A percentile compares a stretch with the other conserved stretches of the same genome.
These are phyloP conservation scores for Microhierax caerulescens DNA, from an alignment of 2,797 vertebrate species.

Conservation along the genomic window DNA sequence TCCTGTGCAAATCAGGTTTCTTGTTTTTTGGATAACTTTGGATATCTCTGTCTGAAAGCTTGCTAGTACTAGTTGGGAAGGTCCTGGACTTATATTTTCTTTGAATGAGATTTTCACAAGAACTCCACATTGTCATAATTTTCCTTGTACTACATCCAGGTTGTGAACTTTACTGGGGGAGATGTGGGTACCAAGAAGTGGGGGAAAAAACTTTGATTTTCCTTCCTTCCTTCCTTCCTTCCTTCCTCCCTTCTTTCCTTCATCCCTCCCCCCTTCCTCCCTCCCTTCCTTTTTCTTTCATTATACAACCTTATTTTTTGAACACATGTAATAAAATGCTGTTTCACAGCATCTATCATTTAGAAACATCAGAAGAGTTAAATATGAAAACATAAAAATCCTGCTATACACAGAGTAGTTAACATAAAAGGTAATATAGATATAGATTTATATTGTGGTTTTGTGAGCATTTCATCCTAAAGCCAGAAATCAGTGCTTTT, in stretches of 20 bases:
- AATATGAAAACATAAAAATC: background rate
- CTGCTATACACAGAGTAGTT: background rate
- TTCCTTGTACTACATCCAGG: background rate
- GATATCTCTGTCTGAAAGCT: background rate
- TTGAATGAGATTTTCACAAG: background rate
- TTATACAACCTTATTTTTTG: background rate
- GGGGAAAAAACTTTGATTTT: background rate
- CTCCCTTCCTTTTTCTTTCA: background rate
- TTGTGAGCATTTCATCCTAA: background rate
- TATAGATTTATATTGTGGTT: background rate
- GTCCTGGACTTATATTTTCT: background rate
- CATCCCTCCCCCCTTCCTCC: rapidly evolving
- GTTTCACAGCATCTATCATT: background rate
- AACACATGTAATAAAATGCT: background rate
- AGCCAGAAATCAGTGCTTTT: background rate
- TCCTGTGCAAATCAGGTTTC: background rate
- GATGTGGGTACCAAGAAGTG: background rate
- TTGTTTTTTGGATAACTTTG: background rate
- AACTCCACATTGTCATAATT: background rate
- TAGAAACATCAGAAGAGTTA: background rate
- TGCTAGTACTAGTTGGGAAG: background rate
- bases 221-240: no score
- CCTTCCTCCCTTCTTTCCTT: background rate
- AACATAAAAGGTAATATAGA: background rate
- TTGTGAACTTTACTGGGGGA: background rate